Evolutionary conservation across 2,888 invertebrate species (phyloP), one percentile per base, ranked within the genome.

Genomic region (Bombylius major): DNA sequence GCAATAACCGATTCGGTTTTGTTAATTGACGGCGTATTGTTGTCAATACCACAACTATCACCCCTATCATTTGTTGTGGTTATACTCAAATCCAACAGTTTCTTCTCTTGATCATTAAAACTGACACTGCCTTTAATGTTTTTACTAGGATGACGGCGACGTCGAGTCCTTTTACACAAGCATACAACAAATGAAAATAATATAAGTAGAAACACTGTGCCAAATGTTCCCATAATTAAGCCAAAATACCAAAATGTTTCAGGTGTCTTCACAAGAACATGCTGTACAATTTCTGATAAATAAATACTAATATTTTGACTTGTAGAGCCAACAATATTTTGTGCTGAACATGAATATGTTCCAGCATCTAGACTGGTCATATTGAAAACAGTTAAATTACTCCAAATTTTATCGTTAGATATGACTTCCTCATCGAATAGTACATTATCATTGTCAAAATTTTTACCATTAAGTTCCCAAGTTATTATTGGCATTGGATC

Each of bases 31-130:
- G 80, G 84, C 45, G 82, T 79, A 65, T 85, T 86, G 42, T 83
- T 78, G 51, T 72, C 70, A 61, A 82, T 78, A 62, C 82, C 82
- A 64, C 82, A 82, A 65, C 84, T 84, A 55, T 77, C 78, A 54
- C 73, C 79, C 7, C 80, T 75, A 60, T 81, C 81, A 36, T 81
- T 81, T 1, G 83, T 84, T 7, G 84, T 84, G 13, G 84, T 84
- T 45, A 84, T 84, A 62, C 89, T 89, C 23, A 89, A 82, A 64
- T 90, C 89, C 60, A 91, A 76, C 56, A 91, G 76, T 67, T 89
- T 89, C 72, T 91, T 90, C 68, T 91, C 90, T 75, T 91, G 91
- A 66, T 91, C 91, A 51, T 87, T 89, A 68, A 89, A 89, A 69
- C 89, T 89, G 3, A 87, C 81, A 70, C 87, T 87, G 50, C 84